These are phyloP conservation scores for Calameuta idolon DNA, from an alignment of 2,888 invertebrate genomes.

Conservation along the genomic window DNA sequence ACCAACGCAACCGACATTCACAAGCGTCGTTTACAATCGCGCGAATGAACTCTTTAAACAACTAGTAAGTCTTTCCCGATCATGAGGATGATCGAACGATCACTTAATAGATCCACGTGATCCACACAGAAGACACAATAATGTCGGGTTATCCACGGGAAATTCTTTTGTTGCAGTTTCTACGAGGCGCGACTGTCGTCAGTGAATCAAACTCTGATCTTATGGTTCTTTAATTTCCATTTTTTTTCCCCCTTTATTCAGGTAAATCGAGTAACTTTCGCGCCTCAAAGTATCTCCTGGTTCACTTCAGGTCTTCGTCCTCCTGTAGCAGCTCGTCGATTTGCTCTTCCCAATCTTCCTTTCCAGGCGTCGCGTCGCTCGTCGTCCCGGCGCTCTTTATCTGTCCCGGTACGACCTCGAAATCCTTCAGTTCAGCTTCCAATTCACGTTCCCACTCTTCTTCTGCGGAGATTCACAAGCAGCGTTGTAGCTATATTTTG, in stretches of 20 bases:
- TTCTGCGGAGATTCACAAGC: constrained; percentile 70
- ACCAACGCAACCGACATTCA: not conserved
- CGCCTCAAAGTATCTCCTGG: constrained; percentile 6
- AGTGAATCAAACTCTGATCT: not conserved
- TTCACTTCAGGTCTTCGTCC: constrained; percentile 73
- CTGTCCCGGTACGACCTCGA: constrained; percentile 83
- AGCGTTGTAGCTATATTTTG: constrained; percentile 59
- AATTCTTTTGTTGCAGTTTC: not conserved
- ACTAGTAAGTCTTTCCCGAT: not conserved
- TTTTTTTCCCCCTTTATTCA: not conserved
- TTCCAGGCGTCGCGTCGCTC: constrained; percentile 43
- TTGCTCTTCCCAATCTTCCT: constrained; percentile 78
- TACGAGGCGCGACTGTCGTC: not conserved
- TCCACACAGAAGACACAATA: not conserved
- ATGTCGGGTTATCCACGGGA: not conserved
- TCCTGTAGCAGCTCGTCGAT: constrained; percentile 77
- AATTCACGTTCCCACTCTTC: constrained; percentile 97
- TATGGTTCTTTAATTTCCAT: not conserved
- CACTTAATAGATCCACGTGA: not conserved
- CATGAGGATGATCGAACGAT: not conserved
- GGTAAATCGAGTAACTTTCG: not conserved
- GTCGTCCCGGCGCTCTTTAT: constrained; percentile 30
- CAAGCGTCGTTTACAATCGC: not conserved
- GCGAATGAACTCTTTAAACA: not conserved
- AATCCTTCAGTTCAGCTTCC: constrained; percentile 94